A percentile compares a stretch with the other conserved stretches of the same genome.
These are phyloP conservation scores for Papilio machaon DNA, from an alignment of 1,140 invertebrate genomes.

Conservation along the genomic window DNA sequence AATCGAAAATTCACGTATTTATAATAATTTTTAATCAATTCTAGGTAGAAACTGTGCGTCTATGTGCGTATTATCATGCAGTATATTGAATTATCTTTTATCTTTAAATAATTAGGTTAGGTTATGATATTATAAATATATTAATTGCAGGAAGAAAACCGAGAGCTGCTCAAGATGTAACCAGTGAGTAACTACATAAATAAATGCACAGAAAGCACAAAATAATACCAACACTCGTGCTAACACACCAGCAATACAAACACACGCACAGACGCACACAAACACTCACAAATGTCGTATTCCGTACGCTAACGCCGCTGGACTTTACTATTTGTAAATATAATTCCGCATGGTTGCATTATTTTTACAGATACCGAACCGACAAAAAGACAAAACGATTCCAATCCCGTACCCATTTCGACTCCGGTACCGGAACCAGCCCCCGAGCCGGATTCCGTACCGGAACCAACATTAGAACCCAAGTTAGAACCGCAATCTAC, in stretches of 20 bases:
- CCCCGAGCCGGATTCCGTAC: conserved; percentile 43
- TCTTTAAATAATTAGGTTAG: too few relatives aligned
- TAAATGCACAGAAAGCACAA: conserved; percentile 12
- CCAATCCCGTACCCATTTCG: conserved; percentile 53
- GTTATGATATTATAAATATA: background rate
- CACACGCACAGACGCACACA: conserved; percentile 38
- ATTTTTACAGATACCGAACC: conserved; percentile 79
- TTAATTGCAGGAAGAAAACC: conserved; percentile 57
- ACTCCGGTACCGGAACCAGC: conserved; percentile 60
- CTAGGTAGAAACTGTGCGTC: background rate
- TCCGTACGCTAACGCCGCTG: background rate
- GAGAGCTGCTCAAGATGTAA: conserved; percentile 47
- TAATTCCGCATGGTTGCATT: conserved; percentile 64
- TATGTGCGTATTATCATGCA: too few relatives aligned
- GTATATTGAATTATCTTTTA: too few relatives aligned
- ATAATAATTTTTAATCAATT: too few relatives aligned
- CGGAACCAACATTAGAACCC: conserved; percentile 54
- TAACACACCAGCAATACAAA: conserved; percentile 28
- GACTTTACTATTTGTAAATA: conserved; percentile 30
- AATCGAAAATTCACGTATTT: background rate
- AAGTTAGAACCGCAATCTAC: conserved; percentile 72
- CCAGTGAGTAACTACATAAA: conserved; percentile 53
- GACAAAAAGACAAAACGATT: conserved; percentile 73
- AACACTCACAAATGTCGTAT: background rate
- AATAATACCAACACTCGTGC: conserved; percentile 31